Conservation (phyloP, 1,140 invertebrate genomes). For the Schlechtendalia chinensis region DNA sequence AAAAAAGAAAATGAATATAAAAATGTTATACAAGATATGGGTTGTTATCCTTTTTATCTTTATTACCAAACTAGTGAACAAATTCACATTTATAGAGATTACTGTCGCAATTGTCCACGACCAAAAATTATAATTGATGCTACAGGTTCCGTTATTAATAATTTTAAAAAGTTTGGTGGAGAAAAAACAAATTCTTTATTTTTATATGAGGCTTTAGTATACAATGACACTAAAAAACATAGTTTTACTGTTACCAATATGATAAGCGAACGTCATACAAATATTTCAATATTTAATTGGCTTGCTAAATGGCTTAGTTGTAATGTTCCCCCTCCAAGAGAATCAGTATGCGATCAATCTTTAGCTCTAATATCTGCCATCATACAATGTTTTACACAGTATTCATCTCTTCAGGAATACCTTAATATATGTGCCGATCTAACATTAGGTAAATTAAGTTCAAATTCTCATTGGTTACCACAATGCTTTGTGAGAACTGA, state of each 20-base stretch:
- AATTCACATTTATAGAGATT: conserved; percentile 5
- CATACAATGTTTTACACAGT: background rate
- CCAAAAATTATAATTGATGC: conserved; percentile 3
- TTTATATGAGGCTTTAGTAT: conserved; percentile 3
- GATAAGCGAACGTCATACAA: background rate
- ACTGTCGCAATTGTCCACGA: background rate
- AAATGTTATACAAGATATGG: background rate
- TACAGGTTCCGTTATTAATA: background rate
- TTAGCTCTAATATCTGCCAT: background rate
- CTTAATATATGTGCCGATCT: background rate
- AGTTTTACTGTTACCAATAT: background rate
- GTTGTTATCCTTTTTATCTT: background rate
- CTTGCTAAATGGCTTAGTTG: background rate
- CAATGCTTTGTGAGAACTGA: background rate
- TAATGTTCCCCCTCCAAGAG: background rate
- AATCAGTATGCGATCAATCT: background rate
- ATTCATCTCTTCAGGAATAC: background rate
- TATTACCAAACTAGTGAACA: background rate
- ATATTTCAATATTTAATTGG: conserved; percentile 17
- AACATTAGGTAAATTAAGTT: background rate
- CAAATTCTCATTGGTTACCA: conserved; percentile 9
- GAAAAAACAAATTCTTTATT: background rate
- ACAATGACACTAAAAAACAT: background rate
- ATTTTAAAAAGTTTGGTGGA: background rate
- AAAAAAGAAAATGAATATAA: conserved; percentile 1